Base-by-base conservation (phyloP, 2,888 invertebrate species). In the Melolontha melolontha region DNA sequence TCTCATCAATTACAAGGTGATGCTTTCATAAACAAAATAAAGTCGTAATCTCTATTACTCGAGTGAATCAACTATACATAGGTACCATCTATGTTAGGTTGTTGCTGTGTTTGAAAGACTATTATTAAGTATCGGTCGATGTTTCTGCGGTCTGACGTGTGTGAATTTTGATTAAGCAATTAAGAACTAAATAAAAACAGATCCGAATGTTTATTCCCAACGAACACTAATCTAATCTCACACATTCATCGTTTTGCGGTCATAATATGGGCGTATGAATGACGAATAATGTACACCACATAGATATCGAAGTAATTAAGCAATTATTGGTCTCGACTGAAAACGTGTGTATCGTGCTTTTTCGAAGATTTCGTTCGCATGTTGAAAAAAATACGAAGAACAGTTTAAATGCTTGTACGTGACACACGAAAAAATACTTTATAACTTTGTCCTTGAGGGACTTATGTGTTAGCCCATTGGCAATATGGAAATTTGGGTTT, bases 131-230 rank as follows among this genome's bases (percentile, higher is more conserved):
- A 55, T 41, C 40, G 10, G 34, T 55, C 17, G 55, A 55, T 17
- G 41, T 16, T 55, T 55, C 41, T 55, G 41, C 11, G 42, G 55
- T 22, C 7, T 55, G 41, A 40, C 42, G 22, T 55, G 6, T 41
- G 55, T 55, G 42, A 55, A 55, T 55, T 55, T 55, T 55, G 7
- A 55, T 55, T 55, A 55, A 55, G 55, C 55, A 55, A 55, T 55
- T 41, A 55, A 55, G 22, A 17, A 14, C 8, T 8, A 55, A 41
- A 14, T 41, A 17, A 10, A 41, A 17, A 41, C 11, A 41, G 17
- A 55, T 17, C 8, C 34, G 34, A 34, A 8, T 34, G 10, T 34
- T 34, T 34, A 34, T 34, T 34, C 34, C 34, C 34, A 34, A 34
- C 4, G 4, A 34, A 14, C 16, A 55, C 40, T 40, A 55, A 11